Evolutionary conservation across 2,797 vertebrate species (phyloP).

Genomic region (Gadopsis marmoratus): DNA sequence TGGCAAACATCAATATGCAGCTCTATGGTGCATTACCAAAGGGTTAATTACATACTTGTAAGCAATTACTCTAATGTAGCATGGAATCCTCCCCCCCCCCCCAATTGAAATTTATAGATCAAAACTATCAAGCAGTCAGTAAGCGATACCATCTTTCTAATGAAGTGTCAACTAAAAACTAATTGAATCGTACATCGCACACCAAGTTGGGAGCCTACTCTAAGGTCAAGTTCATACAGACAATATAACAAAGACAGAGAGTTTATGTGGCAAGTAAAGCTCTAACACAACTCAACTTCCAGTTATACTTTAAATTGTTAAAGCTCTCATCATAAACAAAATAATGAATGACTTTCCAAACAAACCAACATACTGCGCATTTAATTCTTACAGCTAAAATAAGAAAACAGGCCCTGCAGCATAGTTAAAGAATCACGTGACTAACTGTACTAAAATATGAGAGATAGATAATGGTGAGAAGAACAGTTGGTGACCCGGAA

Average conservation of each 20-base stretch:
- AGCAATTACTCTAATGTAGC: conserved; percentile 73
- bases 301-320: background rate
- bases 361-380: background rate
- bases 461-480: conserved; percentile 46
- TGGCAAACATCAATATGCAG: conserved; percentile 69
- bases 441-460: conserved; percentile 58
- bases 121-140: conserved; percentile 45
- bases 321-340: conserved; percentile 3
- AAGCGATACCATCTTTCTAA: conserved; percentile 49
- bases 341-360: background rate
- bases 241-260: conserved; percentile 15
- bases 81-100: conserved; percentile 25
- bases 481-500: conserved; percentile 68
- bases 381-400: background rate
- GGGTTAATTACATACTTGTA: conserved; percentile 79
- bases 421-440: conserved; percentile 40
- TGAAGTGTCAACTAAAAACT: conserved; percentile 45
- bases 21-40: conserved; percentile 64
- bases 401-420: background rate
- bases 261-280: conserved; percentile 2
- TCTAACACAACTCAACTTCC: background rate
- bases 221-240: conserved; percentile 21
- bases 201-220: conserved; percentile 8
- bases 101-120: conserved; percentile 62
- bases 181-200: conserved; percentile 19